Evolutionary conservation across 2,888 invertebrate species (phyloP), one percentile per base, ranked within the genome.

Genomic region (Chymomyza fuscimana): DNA sequence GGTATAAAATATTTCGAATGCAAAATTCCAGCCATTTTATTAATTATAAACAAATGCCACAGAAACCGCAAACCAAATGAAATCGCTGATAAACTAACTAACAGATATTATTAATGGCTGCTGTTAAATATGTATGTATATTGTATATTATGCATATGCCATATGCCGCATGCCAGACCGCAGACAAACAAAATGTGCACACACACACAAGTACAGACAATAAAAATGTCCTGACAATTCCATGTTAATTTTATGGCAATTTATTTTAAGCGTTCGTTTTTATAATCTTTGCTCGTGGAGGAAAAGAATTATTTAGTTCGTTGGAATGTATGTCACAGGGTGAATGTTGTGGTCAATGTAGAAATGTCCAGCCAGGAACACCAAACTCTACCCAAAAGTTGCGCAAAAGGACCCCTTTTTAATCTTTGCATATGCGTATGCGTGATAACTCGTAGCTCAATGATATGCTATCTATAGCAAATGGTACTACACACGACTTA

Each of bases 41-140:
- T 60, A n/a, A 60, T 60, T 60, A 54, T 58, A 15, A 60, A 32
- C 72, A n/a, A 63, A 64, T 61, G 66, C 75, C 74, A 62, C 75
- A 63, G 16, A 54, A 59, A 72, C 86, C 84, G 67, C 83, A 83
- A 25, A 15, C 58, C 22, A 15, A 58, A 58, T 58, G 32, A 69
- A 76, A 69, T 75, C 65, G 61, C 70, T 61, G 75, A 87, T 83
- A 79, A 83, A 83, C 88, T 77, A 79, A 81, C 86, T 86, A 81
- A 76, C 82, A 74, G 69, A 74, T 72, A 76, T 77, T 74, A 86
- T 86, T 87, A 86, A 83, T 85, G 75, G 74, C 73, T 67, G 70
- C 58, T 59, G 69, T 78, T 78, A 78, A 74, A 75, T 67, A 69
- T 50, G 5, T 12, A 40, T 46, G 40, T 12, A 4, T 46, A 12